phyloP scores from a whole-genome alignment of 2,113 vertebrate species.

The Siniperca knerii region DNA sequence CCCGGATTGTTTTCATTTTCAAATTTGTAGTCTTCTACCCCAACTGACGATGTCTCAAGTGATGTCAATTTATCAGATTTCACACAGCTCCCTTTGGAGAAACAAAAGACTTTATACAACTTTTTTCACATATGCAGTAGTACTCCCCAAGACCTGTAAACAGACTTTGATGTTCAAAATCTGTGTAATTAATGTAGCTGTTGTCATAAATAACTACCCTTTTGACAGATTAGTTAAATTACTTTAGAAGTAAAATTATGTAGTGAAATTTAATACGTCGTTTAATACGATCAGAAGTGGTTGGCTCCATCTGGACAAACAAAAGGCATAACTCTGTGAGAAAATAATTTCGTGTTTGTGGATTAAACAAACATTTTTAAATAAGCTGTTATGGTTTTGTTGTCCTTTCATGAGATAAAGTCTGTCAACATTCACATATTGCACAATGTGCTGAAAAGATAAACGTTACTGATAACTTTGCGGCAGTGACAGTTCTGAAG shows the following conservation, averaged over 20 bases:
- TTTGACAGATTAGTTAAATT: background rate
- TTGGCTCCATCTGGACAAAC: background rate
- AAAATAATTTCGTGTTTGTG: background rate
- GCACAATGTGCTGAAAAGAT: background rate
- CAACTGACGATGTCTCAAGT: background rate
- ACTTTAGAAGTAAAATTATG: background rate
- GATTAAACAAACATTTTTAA: conserved; percentile 7
- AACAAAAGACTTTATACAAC: background rate
- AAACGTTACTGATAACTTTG: conserved; percentile 1
- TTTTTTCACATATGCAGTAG: background rate
- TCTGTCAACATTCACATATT: conserved; percentile 3
- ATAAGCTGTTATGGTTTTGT: background rate
- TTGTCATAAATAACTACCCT: background rate
- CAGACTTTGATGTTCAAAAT: background rate
- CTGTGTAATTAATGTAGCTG: background rate
- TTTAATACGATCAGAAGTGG: background rate
- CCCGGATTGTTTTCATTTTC: background rate
- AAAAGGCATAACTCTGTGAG: background rate
- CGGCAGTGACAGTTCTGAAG: conserved; percentile 1
- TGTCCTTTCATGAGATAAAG: background rate
- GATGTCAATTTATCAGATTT: background rate
- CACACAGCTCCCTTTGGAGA: background rate
- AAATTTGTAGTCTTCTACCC: background rate
- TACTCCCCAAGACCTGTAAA: background rate
- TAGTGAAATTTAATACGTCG: background rate